These are phyloP conservation scores for Cosmia pyralina DNA, from an alignment of 2,888 invertebrate genomes.

Conservation along the genomic window DNA sequence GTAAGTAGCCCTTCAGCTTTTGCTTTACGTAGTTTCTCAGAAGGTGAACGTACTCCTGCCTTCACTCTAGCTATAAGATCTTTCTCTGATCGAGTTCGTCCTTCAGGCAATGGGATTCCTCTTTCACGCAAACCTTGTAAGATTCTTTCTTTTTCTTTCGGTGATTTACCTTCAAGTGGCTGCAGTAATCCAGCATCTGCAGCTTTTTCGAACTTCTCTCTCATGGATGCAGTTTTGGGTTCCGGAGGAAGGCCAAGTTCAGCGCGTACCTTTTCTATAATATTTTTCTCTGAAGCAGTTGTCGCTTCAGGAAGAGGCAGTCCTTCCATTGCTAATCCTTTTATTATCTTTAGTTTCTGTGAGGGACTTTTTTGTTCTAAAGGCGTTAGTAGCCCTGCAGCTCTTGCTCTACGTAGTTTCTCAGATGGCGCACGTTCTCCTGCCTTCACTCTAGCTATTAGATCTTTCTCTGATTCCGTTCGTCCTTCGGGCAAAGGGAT, in stretches of 20 bases:
- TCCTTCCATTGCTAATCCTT: neutral
- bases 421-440: too few species aligned
- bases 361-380: neutral
- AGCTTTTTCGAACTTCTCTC: constrained; percentile 37
- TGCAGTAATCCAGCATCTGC: constrained; percentile 22
- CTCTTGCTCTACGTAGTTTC: neutral
- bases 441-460: too few species aligned
- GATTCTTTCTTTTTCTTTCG: constrained; percentile 38
- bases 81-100: constrained; percentile 45
- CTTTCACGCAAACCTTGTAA: constrained; percentile 19
- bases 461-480: neutral
- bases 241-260: constrained; percentile 42
- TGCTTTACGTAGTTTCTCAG: neutral
- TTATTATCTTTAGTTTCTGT: neutral
- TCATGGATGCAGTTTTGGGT: constrained; percentile 35
- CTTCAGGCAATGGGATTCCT: constrained; percentile 25
- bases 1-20: constrained; percentile 27
- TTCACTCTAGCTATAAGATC: constrained; percentile 20
- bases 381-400: constrained; percentile 18
- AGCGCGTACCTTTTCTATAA: neutral
- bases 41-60: neutral
- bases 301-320: neutral
- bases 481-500: neutral
- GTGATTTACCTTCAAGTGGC: constrained; percentile 21
- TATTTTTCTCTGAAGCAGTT: neutral